phyloP scores from a whole-genome alignment of 2,113 vertebrate genomes.

The Uropsilus gracilis region DNA sequence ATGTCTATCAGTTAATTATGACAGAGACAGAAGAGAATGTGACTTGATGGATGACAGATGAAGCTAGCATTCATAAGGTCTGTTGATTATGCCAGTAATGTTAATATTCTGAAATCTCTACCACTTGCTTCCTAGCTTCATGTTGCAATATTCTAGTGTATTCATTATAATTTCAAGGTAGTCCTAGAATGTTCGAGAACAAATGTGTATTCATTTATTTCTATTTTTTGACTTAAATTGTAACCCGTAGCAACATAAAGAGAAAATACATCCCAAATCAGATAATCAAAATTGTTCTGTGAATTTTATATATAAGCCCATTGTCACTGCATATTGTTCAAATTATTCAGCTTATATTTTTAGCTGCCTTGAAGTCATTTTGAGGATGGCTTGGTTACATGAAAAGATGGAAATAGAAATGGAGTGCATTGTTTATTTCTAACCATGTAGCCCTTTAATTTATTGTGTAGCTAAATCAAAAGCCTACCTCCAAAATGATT shows the following conservation, averaged over 20 bases:
- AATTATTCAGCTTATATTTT: not conserved
- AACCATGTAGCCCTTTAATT: not conserved
- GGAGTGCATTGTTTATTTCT: not conserved
- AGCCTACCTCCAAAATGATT: not conserved
- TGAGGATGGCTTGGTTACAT: not conserved
- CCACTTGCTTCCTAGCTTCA: not conserved
- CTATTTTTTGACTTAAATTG: not conserved
- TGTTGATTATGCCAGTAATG: not conserved
- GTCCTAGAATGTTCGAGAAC: not conserved
- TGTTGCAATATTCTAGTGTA: not conserved
- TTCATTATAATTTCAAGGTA: not conserved
- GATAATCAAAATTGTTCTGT: not conserved
- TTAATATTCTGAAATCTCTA: not conserved
- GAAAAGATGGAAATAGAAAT: not conserved
- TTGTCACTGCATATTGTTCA: not conserved
- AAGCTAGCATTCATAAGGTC: not conserved
- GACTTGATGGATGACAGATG: not conserved
- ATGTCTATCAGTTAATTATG: not conserved
- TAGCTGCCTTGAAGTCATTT: not conserved
- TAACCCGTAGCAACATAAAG: not conserved
- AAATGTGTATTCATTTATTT: slow-evolving; percentile 21
- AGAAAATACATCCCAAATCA: not conserved
- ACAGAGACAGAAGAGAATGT: slow-evolving; percentile 34
- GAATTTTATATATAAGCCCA: too few species aligned
- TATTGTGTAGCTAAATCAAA: not conserved